Evolutionary conservation across 2,888 invertebrate species (phyloP), one percentile per base, ranked within the genome.

Genomic region (Zhengitettix transpicula): DNA sequence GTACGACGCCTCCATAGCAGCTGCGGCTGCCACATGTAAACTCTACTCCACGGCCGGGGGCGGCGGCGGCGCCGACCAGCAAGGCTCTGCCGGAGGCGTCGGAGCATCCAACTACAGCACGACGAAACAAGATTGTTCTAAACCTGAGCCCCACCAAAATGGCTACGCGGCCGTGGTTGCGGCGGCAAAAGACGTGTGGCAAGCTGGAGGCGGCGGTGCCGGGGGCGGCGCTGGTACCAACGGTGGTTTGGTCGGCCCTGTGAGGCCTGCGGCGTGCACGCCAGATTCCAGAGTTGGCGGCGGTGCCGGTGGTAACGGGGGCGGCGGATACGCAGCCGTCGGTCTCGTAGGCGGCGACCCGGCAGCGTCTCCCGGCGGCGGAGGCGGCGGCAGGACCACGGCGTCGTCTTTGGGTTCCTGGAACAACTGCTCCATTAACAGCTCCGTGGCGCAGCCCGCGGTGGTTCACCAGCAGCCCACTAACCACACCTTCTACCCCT

Each of bases 401-500:
- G 68, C 65, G 57, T 79, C 81, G 69, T 78, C 81, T 65, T 75
- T 82, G 65, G 66, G 67, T 58, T 88, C 89, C 65, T 90, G 91
- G 88, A 89, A 89, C 77, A 89, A 89, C 74, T 91, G 91, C 78
- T 83, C 87, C 68, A 79, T 91, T 71, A 89, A 89, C 71, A 84
- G 88, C 67, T 81, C 89, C 65, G 85, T 87, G 65, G 82, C 87
- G 71, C 84, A 85, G 74, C 82, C 85, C 66, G 65, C 69, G 12
- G 80, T 81, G 65, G 83, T 85, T 57, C 90, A 91, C 76, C 79
- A 78, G 72, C 92, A 92, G 77, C 89, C 89, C 78, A 82, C 87
- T 75, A 84, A 83, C 77, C 92, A 93, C 82, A 92, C 92, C 72
- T 94, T 94, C 80, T 94, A 94, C 78, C 94, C 94, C 69, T 94